Base-by-base conservation (phyloP, 2,113 vertebrate species). In the Petrocephalus microphthalmus region DNA sequence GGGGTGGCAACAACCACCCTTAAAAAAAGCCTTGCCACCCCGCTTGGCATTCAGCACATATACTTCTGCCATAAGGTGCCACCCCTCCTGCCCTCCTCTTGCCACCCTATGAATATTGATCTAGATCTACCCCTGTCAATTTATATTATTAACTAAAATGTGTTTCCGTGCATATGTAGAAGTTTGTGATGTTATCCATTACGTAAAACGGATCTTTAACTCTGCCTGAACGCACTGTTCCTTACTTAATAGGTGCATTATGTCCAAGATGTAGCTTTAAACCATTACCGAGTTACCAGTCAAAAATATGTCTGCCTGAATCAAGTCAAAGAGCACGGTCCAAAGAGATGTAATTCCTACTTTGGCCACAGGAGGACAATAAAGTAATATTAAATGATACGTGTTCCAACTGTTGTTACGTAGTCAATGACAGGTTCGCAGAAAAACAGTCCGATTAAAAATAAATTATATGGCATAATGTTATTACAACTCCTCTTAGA, bases 281-380 rank as follows among this genome's bases (percentile, higher is more conserved):
- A 37, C 25, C 3, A 33, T 37, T 17, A 74, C 3, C 11, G 17
- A 74, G 67, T 15, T 2, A 49, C 53, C 17, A 54, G 8, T 8
- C 17, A 74, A 37, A 37, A 74, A 71, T 42, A 19, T 19, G 7
- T 42, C 71, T 42, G 17, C 17, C 5, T 42, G 29, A 53, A 53
- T 15, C 42, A 42, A 53, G 52, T 53, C 52, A 53, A 53, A 7
- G 13, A 37, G 5, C 71, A 19, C 15, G 33, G 17, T 5, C 71
- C 33, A 42, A 74, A 74, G 17, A 78, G 37, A 3, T 86, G 88
- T 82, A 74, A 29, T 89, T 42, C 84, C 1, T 53, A 7, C 11
- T 25, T 0, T 10, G 17, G 15, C 86, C 92, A 92, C 33, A 3
- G 83, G 93, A 81, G 87, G 90, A 91, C 93, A 92, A 88, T 71